phyloP scores from a whole-genome alignment of 1,140 invertebrate genomes.

The Cotesia vestalis region DNA sequence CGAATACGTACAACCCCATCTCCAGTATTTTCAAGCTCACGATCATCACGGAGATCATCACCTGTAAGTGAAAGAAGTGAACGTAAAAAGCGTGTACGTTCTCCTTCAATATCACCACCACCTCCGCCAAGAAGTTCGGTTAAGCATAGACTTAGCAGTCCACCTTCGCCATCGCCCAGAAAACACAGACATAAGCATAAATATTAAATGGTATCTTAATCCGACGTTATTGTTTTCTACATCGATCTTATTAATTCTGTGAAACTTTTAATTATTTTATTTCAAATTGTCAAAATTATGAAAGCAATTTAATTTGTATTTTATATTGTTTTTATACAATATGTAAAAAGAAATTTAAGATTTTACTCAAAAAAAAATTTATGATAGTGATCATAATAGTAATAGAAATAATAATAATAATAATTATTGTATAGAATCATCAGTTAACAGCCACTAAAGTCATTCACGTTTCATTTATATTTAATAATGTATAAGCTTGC shows the following conservation, averaged over 20 bases:
- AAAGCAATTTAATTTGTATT: too few relatives aligned
- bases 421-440: too few relatives aligned
- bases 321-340: too few relatives aligned
- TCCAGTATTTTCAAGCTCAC: constrained; percentile 53
- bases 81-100: constrained; percentile 56
- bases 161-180: constrained; percentile 58
- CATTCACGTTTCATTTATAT: too few relatives aligned
- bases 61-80: constrained; percentile 54
- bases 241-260: background rate
- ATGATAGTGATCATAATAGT: too few relatives aligned
- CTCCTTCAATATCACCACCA: constrained; percentile 60
- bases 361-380: too few relatives aligned
- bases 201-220: constrained; percentile 51
- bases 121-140: constrained; percentile 54
- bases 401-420: too few relatives aligned
- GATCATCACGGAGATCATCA: constrained; percentile 56
- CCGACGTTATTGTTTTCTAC: constrained; percentile 17
- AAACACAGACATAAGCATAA: constrained; percentile 69
- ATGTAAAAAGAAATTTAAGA: too few relatives aligned
- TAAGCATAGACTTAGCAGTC: constrained; percentile 58
- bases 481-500: too few relatives aligned
- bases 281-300: too few relatives aligned
- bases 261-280: too few relatives aligned
- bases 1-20: constrained; percentile 62
- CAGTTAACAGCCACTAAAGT: too few relatives aligned